A percentile compares a stretch with the other conserved stretches of the same genome.
phyloP scores from a whole-genome alignment of 1,140 invertebrate genomes.

The Ostrea edulis region DNA sequence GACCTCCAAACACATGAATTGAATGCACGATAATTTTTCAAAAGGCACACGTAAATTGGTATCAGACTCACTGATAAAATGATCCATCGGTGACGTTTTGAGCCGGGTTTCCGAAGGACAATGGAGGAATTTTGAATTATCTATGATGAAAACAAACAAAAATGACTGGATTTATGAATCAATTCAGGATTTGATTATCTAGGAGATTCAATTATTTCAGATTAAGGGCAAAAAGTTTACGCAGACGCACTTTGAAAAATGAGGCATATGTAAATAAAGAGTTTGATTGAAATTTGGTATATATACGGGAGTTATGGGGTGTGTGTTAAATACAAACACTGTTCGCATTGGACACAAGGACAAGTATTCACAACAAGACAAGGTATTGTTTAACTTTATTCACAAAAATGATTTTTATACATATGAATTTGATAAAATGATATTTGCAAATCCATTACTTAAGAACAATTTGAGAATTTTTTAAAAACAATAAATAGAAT shows the following conservation, averaged over 20 bases:
- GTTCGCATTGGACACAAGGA: not conserved
- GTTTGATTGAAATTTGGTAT: not conserved
- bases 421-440: too few species aligned
- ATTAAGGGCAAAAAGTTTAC: slow-evolving; percentile 17
- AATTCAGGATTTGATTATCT: slow-evolving; percentile 24
- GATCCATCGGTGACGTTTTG: slow-evolving; percentile 10
- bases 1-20: not conserved
- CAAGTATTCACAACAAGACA: not conserved
- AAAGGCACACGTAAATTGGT: not conserved
- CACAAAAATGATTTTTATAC: too few species aligned
- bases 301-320: not conserved
- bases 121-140: slow-evolving; percentile 8
- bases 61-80: not conserved
- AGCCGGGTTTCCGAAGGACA: slow-evolving; percentile 23
- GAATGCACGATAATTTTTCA: not conserved
- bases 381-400: not conserved
- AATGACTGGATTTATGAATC: slow-evolving; percentile 23
- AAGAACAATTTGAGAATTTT: too few species aligned
- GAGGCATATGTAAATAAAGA: slow-evolving; percentile 30
- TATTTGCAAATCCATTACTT: too few species aligned
- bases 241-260: slow-evolving; percentile 31
- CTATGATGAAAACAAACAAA: slow-evolving; percentile 4
- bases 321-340: not conserved
- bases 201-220: slow-evolving; percentile 24
- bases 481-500: too few species aligned